Conservation (phyloP, 2,113 vertebrate species). For the Xiphophorus couchianus region DNA sequence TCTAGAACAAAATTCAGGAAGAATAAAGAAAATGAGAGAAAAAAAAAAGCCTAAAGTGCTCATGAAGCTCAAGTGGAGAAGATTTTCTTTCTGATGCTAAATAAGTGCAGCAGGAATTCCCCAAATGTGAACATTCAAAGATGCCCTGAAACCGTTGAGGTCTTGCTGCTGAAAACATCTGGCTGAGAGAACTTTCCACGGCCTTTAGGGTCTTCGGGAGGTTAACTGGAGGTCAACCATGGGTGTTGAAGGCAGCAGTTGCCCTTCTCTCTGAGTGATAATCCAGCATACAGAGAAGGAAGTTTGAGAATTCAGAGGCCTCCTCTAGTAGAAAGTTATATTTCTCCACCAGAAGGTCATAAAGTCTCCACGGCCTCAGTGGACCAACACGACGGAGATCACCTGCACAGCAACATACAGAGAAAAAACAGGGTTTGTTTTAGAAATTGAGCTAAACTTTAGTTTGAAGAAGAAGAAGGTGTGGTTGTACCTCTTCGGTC, state of each 20-base stretch:
- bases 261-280: conserved; percentile 80
- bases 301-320: conserved; percentile 74
- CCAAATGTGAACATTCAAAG: neutral
- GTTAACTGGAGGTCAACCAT: conserved; percentile 74
- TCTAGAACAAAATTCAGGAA: neutral
- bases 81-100: neutral
- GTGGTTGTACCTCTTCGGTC: conserved; percentile 79
- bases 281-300: conserved; percentile 82
- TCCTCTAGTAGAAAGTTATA: conserved; percentile 78
- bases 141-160: neutral
- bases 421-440: neutral
- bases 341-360: conserved; percentile 79
- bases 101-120: neutral
- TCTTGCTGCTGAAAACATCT: conserved; percentile 6
- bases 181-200: conserved; percentile 2
- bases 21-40: neutral
- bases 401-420: conserved; percentile 65
- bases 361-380: conserved; percentile 80
- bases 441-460: neutral
- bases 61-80: neutral
- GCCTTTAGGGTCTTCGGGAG: neutral
- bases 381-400: conserved; percentile 76
- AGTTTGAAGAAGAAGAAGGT: neutral
- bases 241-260: conserved; percentile 83
- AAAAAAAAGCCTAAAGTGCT: conserved; percentile 9